Percentiles rank a stretch among this genome's conserved stretches.
These are phyloP conservation scores for Megaceryle torquata DNA, from an alignment of 2,113 vertebrate species.

Conservation along the genomic window DNA sequence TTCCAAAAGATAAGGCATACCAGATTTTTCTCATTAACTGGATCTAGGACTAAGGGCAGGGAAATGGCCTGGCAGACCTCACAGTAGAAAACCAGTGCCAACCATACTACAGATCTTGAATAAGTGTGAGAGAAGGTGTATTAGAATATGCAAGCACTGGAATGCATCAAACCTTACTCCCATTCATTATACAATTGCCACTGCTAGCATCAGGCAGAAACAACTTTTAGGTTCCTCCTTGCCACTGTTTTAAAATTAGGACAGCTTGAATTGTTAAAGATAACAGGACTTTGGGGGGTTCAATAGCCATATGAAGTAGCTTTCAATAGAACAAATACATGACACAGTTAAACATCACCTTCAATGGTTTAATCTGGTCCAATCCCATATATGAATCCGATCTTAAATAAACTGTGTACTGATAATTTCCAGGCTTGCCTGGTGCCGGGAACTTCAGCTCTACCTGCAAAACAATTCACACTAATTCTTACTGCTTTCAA, in stretches of 20 bases:
- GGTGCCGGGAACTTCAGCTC: slow-evolving; percentile 98
- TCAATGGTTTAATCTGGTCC: slow-evolving; percentile 95
- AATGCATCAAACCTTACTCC: background rate
- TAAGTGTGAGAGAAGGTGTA: background rate
- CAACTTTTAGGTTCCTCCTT: rapidly evolving
- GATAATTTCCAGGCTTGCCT: slow-evolving; percentile 96
- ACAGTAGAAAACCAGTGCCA: background rate
- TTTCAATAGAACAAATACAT: background rate
- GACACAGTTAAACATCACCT: slow-evolving; percentile 77
- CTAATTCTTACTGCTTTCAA: background rate
- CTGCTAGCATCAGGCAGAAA: background rate
- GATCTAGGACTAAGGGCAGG: background rate
- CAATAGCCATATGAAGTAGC: background rate
- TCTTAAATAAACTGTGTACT: slow-evolving; percentile 94
- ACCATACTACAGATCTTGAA: background rate
- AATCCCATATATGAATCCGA: slow-evolving; percentile 96
- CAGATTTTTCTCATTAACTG: background rate
- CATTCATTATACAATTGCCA: background rate
- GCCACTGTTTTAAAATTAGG: background rate
- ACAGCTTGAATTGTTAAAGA: background rate
- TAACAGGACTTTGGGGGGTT: background rate
- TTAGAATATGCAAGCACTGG: background rate
- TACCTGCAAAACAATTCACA: slow-evolving; percentile 79
- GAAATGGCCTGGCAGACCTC: background rate
- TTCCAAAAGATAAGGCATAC: background rate